These are phyloP conservation scores for Hemiscyllium ocellatum DNA, from an alignment of 2,113 vertebrate species.

Conservation along the genomic window DNA sequence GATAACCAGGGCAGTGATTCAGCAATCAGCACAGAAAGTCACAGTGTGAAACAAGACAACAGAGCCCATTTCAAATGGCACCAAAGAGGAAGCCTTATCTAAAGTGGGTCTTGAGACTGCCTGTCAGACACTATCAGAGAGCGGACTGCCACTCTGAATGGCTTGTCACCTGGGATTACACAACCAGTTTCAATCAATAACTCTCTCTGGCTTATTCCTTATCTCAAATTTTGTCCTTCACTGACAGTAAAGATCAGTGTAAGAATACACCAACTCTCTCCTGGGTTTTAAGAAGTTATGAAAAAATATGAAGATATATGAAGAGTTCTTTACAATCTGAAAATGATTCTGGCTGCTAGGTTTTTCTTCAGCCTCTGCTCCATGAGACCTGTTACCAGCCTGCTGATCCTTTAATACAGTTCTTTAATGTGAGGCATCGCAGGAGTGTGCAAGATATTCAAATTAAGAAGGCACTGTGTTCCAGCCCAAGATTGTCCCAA, in stretches of 20 bases:
- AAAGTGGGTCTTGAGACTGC: neutral
- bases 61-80: neutral
- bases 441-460: neutral
- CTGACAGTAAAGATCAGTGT: neutral
- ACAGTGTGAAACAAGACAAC: neutral
- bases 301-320: neutral
- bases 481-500: neutral
- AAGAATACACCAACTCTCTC: neutral
- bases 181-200: conserved; percentile 17
- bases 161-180: neutral
- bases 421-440: neutral
- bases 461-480: neutral
- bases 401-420: neutral
- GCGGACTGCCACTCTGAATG: neutral
- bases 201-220: neutral
- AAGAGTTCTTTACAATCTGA: neutral
- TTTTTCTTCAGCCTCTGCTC: neutral
- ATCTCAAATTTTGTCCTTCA: conserved; percentile 1
- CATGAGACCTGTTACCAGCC: neutral
- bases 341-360: neutral
- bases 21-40: conserved; percentile 9
- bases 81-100: neutral
- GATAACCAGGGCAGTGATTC: conserved; percentile 1
- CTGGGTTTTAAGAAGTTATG: neutral
- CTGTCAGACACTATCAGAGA: neutral